Percentiles rank a stretch among this genome's conserved stretches.
Evolutionary conservation across 2,113 vertebrate genomes (phyloP).

Genomic region (Lepisosteus oculatus): DNA sequence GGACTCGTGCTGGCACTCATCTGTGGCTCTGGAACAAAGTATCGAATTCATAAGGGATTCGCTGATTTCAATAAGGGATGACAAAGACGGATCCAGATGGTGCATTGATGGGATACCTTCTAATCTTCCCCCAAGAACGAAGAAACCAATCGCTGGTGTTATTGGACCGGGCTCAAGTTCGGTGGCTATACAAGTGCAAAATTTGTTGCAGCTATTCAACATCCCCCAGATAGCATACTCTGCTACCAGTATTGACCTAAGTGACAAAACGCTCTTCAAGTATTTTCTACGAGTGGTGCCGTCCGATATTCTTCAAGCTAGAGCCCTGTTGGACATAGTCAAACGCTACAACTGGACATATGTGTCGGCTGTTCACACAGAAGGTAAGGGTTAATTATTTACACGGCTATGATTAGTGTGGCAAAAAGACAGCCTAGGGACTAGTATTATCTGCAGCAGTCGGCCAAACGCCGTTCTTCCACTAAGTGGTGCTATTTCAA

Average conservation of each 20-base stretch:
- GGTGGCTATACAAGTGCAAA: slow-evolving; percentile 97
- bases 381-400: slow-evolving; percentile 73
- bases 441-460: too few relatives aligned
- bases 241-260: slow-evolving; percentile 95
- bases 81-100: slow-evolving; percentile 84
- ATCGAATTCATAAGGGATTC: slow-evolving; percentile 98
- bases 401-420: too few relatives aligned
- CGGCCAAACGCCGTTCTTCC: too few relatives aligned
- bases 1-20: slow-evolving; percentile 98
- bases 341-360: slow-evolving; percentile 98
- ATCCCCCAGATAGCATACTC: slow-evolving; percentile 98
- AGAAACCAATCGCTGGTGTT: slow-evolving; percentile 94
- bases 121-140: slow-evolving; percentile 71
- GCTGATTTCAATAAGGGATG: slow-evolving; percentile 92
- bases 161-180: slow-evolving; percentile 98
- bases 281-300: slow-evolving; percentile 97
- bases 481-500: too few relatives aligned
- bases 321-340: slow-evolving; percentile 95
- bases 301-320: slow-evolving; percentile 91
- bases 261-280: slow-evolving; percentile 95
- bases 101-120: slow-evolving; percentile 83
- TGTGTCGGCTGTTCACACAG: slow-evolving; percentile 95
- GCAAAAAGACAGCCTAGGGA: too few relatives aligned
- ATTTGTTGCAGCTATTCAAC: slow-evolving; percentile 94
- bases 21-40: slow-evolving; percentile 95